phyloP scores from a whole-genome alignment of 2,888 invertebrate genomes.

The Catocala sponsa region DNA sequence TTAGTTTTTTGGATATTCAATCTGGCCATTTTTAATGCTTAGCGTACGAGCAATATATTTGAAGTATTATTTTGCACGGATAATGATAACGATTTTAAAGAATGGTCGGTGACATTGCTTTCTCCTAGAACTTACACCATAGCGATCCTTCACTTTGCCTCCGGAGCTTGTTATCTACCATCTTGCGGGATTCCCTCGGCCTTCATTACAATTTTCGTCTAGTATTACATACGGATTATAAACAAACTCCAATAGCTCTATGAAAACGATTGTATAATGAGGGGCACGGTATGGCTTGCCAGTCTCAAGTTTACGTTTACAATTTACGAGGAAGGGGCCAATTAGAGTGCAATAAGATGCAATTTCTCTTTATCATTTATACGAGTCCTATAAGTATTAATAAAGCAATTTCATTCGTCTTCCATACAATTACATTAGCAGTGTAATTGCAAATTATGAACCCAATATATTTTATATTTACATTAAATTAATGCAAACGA shows the following conservation, averaged over 20 bases:
- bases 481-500: background rate
- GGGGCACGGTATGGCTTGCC: constrained; percentile 48
- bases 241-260: constrained; percentile 58
- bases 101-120: constrained; percentile 27
- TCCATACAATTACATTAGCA: constrained; percentile 5
- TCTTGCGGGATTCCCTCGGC: constrained; percentile 77
- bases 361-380: constrained; percentile 28
- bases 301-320: constrained; percentile 57
- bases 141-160: constrained; percentile 51
- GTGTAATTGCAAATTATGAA: constrained; percentile 3
- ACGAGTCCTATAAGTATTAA: constrained; percentile 9
- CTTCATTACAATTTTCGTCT: constrained; percentile 84
- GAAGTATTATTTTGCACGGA: too few relatives aligned
- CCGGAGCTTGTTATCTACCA: constrained; percentile 77
- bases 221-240: constrained; percentile 79
- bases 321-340: constrained; percentile 43
- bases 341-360: constrained; percentile 45
- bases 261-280: constrained; percentile 59
- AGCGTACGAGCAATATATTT: too few relatives aligned
- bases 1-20: too few relatives aligned
- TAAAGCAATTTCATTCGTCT: constrained; percentile 1
- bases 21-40: too few relatives aligned
- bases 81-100: too few relatives aligned
- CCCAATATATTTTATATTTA: background rate
- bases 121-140: constrained; percentile 32